These are phyloP conservation scores for Pelagia noctiluca DNA, from an alignment of 30 jellyfish, hydroid and myxozoan genomes.

Conservation along the genomic window DNA sequence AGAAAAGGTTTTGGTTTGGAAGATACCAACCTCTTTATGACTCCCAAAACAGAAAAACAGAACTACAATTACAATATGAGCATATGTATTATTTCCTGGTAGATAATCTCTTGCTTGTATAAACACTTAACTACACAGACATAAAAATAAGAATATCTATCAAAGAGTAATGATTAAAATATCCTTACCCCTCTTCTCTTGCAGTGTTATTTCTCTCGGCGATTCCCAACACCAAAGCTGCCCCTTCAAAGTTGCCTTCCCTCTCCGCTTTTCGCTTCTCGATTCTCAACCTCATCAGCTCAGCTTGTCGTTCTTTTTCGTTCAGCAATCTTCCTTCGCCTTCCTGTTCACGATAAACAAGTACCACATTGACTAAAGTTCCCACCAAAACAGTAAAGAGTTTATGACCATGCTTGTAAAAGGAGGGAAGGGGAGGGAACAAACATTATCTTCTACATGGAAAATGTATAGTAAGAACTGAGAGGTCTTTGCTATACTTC, in stretches of 20 bases:
- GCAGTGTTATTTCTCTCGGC: conserved; percentile 93
- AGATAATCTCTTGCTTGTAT: no score
- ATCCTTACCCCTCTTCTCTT: conserved; percentile 74
- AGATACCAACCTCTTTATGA: no score
- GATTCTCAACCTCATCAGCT: conserved; percentile 74
- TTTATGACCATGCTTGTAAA: no score
- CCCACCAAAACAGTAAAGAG: no score
- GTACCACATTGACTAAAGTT: background rate
- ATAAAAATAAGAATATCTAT: background rate
- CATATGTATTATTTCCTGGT: no score
- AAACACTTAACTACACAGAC: background rate
- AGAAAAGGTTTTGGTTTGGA: no score
- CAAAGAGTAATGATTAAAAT: background rate
- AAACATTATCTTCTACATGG: no score
- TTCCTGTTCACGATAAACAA: conserved; percentile 37
- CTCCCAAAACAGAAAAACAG: no score
- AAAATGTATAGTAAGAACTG: no score
- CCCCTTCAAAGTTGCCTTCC: conserved; percentile 89
- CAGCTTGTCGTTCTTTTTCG: conserved; percentile 92
- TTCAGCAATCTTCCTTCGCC: conserved; percentile 72
- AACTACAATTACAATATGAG: no score
- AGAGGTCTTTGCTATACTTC: no score
- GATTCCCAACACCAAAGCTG: conserved; percentile 91
- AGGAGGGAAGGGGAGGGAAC: no score
- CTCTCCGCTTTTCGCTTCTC: conserved; percentile 85